phyloP scores from a whole-genome alignment of 1,140 invertebrate genomes.

The Potamilus streckersoni region DNA sequence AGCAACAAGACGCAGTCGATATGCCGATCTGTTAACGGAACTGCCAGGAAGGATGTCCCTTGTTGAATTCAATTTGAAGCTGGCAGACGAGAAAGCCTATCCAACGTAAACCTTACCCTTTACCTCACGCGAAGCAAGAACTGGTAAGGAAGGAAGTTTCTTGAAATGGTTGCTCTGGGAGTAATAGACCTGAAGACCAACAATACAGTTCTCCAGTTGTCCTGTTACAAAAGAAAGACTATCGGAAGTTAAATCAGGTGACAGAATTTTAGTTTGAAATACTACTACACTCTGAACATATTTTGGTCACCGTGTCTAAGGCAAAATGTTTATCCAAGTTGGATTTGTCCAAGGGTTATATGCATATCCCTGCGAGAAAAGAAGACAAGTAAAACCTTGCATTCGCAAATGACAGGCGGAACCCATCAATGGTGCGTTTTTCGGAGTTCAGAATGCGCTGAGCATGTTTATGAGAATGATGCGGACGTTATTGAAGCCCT shows the following conservation, averaged over 20 bases:
- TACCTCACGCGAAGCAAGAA: too few relatives aligned
- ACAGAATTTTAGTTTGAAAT: conserved; percentile 40
- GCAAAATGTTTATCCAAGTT: conserved; percentile 33
- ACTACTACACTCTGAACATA: conserved; percentile 47
- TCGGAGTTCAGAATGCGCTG: conserved; percentile 5
- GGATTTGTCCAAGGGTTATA: conserved; percentile 49
- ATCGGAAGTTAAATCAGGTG: conserved; percentile 40
- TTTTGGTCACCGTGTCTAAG: conserved; percentile 34
- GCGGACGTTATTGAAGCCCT: conserved; percentile 1
- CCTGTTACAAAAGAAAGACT: conserved; percentile 49
- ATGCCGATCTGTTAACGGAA: too few relatives aligned
- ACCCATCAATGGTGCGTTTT: conserved; percentile 35
- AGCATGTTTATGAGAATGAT: conserved; percentile 11
- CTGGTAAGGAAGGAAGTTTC: too few relatives aligned
- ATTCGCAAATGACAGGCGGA: too few relatives aligned
- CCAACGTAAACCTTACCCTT: too few relatives aligned
- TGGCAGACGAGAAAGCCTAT: too few relatives aligned
- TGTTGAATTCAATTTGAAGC: too few relatives aligned
- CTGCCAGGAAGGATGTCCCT: too few relatives aligned
- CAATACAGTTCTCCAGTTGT: conserved; percentile 50
- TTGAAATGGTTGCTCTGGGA: conserved; percentile 15
- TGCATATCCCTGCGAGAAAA: conserved; percentile 63
- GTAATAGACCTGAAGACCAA: conserved; percentile 35
- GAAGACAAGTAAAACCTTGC: conserved; percentile 37
- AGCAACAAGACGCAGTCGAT: too few relatives aligned